Base-by-base conservation (phyloP, 2,797 vertebrate species). In the Liparis tanakae region DNA sequence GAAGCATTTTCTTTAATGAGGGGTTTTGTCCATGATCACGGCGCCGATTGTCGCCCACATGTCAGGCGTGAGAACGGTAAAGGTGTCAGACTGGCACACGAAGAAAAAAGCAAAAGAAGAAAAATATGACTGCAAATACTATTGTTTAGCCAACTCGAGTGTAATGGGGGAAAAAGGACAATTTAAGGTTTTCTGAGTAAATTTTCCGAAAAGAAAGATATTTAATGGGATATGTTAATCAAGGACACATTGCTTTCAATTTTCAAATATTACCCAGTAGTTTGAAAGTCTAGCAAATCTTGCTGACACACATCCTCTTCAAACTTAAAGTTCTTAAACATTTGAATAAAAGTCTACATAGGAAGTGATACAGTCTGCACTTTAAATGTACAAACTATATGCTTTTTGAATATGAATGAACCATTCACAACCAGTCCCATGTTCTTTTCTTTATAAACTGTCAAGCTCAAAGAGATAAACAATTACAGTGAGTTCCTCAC, bases 1-100 rank as follows among this genome's bases (percentile, higher is more conserved):
- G 78, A 56, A 82, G 39, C 48, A 70, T 54, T 80, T 84, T 73
- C 44, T 64, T 66, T 79, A 78, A 89, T 82, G 76, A 81, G 68
- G 60, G 55, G 14, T 78, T 82, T 65, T 60, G 57, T 72, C 36
- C 56, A 68, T 67, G 58, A 72, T 76, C 44, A 50, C 60, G 7
- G 46, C 56, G 39, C 65, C 62, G 48, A 81, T 62, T 69, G 66
- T 63, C 14, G 17, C 67, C 51, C 55, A 72, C 68, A 63, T 64
- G 39, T 61, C 68, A 61, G 41, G 6, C 55, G 51, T 30, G 56
- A 73, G 62, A 37, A 68, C 20, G 30, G 51, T 54, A 69, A 65
- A 72, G 14, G 14, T 69, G 55, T 65, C 44, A 41, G 44, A 48
- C 56, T 54, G 56, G 50, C 43, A 76, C 0, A 6, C 22, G 37